Evolutionary conservation across 92 coral and sea anemone species (phyloP).

Genomic region (Zoanthus solanderi): DNA sequence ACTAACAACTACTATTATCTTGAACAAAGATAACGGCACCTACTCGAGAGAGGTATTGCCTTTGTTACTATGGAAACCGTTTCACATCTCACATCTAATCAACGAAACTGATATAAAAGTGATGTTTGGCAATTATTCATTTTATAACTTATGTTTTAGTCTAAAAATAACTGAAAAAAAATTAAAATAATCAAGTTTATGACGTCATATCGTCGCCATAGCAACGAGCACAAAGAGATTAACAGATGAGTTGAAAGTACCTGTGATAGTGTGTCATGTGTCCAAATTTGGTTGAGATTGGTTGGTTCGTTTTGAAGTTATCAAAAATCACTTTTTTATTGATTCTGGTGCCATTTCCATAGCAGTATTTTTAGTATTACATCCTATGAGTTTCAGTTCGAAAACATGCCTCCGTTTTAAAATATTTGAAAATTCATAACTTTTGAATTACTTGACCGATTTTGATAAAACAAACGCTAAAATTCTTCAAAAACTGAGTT

Average conservation of each 20-base stretch:
- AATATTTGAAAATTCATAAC: slow-evolving; percentile 26
- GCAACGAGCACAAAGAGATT: background rate
- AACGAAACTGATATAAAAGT: background rate
- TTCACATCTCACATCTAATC: background rate
- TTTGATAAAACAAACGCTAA: slow-evolving; percentile 22
- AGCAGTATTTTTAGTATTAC: slow-evolving; percentile 2
- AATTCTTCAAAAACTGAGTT: slow-evolving; percentile 31
- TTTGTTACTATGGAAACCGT: slow-evolving; percentile 8
- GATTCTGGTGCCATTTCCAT: background rate
- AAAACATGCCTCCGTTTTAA: slow-evolving; percentile 4
- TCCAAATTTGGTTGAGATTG: slow-evolving; percentile 32
- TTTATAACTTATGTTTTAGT: background rate
- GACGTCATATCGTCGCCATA: slow-evolving; percentile 13
- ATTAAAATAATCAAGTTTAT: slow-evolving; percentile 4
- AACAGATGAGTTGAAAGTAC: background rate
- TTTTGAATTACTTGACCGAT: slow-evolving; percentile 25
- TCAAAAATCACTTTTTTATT: background rate
- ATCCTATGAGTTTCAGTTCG: slow-evolving; percentile 20
- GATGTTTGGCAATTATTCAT: background rate
- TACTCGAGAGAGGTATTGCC: slow-evolving; percentile 6
- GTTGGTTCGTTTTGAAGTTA: slow-evolving; percentile 14
- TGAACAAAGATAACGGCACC: background rate
- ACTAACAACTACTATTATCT: background rate
- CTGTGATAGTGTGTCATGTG: slow-evolving; percentile 5
- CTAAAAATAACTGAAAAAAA: background rate